Percentiles rank a stretch among this genome's conserved stretches.
phyloP scores from a whole-genome alignment of 1,140 invertebrate genomes.

The Cydia pomonella region DNA sequence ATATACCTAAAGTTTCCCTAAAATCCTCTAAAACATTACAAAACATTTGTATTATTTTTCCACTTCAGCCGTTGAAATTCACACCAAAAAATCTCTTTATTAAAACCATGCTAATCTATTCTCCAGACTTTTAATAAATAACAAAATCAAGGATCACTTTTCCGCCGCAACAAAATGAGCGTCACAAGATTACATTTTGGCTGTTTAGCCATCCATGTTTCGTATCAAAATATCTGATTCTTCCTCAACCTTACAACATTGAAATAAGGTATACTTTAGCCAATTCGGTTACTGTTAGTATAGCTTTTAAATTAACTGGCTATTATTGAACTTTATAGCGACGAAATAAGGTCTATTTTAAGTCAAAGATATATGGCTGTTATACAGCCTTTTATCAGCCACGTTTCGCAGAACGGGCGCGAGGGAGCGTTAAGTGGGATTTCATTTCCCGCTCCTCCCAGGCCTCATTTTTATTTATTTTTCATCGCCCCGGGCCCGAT shows the following conservation, averaged over 20 bases:
- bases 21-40: no score
- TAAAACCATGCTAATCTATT: neutral
- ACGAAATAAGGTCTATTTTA: neutral
- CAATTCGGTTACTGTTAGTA: no score
- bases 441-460: constrained; percentile 56
- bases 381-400: neutral
- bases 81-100: neutral
- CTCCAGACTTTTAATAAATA: neutral
- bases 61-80: no score
- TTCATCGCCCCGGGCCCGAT: constrained; percentile 67
- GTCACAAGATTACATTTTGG: constrained; percentile 13
- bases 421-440: constrained; percentile 52
- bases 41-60: no score
- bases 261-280: no score
- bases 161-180: neutral
- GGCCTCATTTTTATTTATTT: constrained; percentile 69
- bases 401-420: neutral
- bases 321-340: neutral
- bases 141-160: neutral
- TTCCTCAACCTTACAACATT: no score
- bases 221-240: neutral
- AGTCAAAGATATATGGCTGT: neutral
- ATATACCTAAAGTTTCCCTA: no score
- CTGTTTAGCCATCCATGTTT: neutral
- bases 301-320: neutral